Percentiles rank a stretch among this genome's conserved stretches.
Evolutionary conservation across 1,140 invertebrate species (phyloP).

Genomic region (Ceratoteleas bidentatus): DNA sequence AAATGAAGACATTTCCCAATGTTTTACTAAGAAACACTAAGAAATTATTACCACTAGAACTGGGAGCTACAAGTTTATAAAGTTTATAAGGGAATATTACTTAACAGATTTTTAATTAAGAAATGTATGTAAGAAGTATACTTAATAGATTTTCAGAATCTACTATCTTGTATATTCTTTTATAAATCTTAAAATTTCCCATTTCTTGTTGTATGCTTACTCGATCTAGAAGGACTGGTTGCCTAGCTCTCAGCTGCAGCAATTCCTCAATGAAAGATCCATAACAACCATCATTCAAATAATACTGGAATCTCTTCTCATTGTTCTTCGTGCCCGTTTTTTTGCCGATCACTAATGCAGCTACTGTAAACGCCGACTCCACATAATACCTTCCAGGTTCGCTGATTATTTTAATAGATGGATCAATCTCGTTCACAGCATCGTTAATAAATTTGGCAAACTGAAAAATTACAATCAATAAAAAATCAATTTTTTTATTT

Average conservation of each 20-base stretch:
- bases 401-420: slow-evolving; percentile 85
- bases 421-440: slow-evolving; percentile 84
- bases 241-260: slow-evolving; percentile 61
- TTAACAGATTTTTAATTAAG: no score
- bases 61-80: no score
- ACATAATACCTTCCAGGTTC: slow-evolving; percentile 89
- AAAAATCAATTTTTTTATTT: no score
- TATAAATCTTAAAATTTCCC: not conserved
- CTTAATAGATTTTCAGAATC: not conserved
- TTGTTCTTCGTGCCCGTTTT: slow-evolving; percentile 76
- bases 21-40: not conserved
- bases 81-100: no score
- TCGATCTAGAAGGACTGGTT: slow-evolving; percentile 81
- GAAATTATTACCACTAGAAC: no score
- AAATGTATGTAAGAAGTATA: not conserved
- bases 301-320: slow-evolving; percentile 83
- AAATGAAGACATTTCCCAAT: no score
- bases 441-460: slow-evolving; percentile 81
- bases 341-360: slow-evolving; percentile 85
- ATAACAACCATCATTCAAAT: slow-evolving; percentile 88
- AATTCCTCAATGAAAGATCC: slow-evolving; percentile 85
- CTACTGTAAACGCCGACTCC: slow-evolving; percentile 85
- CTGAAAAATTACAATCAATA: slow-evolving; percentile 61
- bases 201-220: slow-evolving; percentile 48
- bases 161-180: no score